These are phyloP conservation scores for Arrhopalites spinosus DNA, from an alignment of 2,888 invertebrate genomes.

Conservation along the genomic window DNA sequence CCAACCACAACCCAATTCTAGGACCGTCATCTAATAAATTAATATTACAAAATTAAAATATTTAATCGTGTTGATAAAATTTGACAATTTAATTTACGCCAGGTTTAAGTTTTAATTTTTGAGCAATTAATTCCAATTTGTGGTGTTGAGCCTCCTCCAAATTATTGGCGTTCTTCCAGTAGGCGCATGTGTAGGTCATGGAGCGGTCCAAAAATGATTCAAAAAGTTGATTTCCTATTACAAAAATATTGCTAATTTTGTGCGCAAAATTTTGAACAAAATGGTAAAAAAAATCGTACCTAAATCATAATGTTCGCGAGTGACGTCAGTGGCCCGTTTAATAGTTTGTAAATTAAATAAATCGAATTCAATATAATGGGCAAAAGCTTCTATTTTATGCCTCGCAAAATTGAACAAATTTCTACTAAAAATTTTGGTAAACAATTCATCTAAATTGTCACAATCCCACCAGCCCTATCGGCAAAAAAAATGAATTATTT, in stretches of 20 bases:
- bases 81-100: too few relatives aligned
- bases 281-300: background rate
- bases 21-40: constrained; percentile 42
- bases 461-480: constrained; percentile 40
- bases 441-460: constrained; percentile 38
- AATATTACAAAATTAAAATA: too few relatives aligned
- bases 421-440: constrained; percentile 9
- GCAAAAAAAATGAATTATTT: too few relatives aligned
- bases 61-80: too few relatives aligned
- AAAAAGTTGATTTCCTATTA: constrained; percentile 48
- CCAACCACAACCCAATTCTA: constrained; percentile 46
- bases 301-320: background rate
- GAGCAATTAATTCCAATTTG: constrained; percentile 51
- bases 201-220: constrained; percentile 48
- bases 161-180: constrained; percentile 50
- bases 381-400: background rate
- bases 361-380: constrained; percentile 2
- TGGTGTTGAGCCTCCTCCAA: constrained; percentile 50
- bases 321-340: background rate
- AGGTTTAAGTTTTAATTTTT: constrained; percentile 50
- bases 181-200: constrained; percentile 53
- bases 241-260: background rate
- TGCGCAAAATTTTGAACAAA: background rate
- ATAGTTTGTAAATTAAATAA: background rate
- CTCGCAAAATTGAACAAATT: constrained; percentile 9